phyloP scores from a whole-genome alignment of 2,888 invertebrate genomes.

The Chaetoderma sp. region DNA sequence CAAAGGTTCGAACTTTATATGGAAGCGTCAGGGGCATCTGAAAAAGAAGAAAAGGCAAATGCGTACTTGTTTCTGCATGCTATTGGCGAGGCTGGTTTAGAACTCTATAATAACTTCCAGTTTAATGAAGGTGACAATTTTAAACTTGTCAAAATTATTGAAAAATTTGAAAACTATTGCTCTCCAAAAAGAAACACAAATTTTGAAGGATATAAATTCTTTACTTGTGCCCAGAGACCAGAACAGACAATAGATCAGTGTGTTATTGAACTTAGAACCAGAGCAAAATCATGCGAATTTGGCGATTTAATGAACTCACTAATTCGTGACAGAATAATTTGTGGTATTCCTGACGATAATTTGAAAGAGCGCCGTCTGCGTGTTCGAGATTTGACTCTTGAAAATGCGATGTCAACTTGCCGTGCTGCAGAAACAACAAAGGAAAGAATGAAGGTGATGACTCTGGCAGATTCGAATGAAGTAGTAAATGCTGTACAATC shows the following conservation, averaged over 20 bases:
- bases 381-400: not conserved
- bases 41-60: conserved; percentile 5
- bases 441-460: not conserved
- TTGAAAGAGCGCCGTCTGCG: not conserved
- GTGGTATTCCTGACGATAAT: not conserved
- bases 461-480: too few species aligned
- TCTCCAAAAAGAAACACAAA: not conserved
- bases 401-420: not conserved
- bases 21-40: conserved; percentile 3
- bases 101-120: conserved; percentile 21
- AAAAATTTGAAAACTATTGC: too few species aligned
- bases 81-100: conserved; percentile 15
- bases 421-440: not conserved
- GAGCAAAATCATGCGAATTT: conserved; percentile 23
- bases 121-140: not conserved
- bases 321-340: not conserved
- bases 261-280: conserved; percentile 17
- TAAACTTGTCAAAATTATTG: too few species aligned
- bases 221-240: not conserved
- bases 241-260: conserved; percentile 26
- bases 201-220: not conserved
- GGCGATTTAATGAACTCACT: conserved; percentile 14
- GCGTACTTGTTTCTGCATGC: conserved; percentile 11
- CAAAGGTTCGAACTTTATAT: conserved; percentile 17
- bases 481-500: too few species aligned